These are phyloP conservation scores for Charanyca ferruginea DNA, from an alignment of 2,888 invertebrate genomes.

Conservation along the genomic window DNA sequence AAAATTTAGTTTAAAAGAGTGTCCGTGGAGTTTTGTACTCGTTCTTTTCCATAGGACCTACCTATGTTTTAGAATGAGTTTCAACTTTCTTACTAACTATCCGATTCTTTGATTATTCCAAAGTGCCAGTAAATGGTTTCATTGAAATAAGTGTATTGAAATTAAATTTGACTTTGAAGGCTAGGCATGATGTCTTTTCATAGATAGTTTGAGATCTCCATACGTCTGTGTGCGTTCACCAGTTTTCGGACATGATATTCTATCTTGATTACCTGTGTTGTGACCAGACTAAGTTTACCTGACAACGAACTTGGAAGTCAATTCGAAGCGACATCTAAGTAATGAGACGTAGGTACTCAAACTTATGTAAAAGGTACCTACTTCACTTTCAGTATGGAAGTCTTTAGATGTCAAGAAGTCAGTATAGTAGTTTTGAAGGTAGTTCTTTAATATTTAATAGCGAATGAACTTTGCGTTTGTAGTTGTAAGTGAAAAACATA, in stretches of 20 bases:
- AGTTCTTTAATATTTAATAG: conserved; percentile 6
- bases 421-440: neutral
- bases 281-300: conserved; percentile 40
- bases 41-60: too few species aligned
- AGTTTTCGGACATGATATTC: neutral
- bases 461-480: too few species aligned
- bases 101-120: too few species aligned
- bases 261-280: neutral
- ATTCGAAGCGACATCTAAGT: conserved; percentile 50
- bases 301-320: conserved; percentile 49
- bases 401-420: neutral
- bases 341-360: conserved; percentile 40
- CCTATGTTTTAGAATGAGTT: too few species aligned
- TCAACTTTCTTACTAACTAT: too few species aligned
- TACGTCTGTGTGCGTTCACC: neutral
- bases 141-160: too few species aligned
- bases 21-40: too few species aligned
- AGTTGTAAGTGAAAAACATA: neutral
- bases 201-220: too few species aligned
- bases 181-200: too few species aligned
- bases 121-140: too few species aligned
- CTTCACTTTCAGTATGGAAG: conserved; percentile 28
- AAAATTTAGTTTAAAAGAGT: too few species aligned
- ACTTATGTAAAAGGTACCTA: conserved; percentile 36
- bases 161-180: too few species aligned